Base-by-base conservation (phyloP, 2,888 invertebrate species). In the Seira musarum region DNA sequence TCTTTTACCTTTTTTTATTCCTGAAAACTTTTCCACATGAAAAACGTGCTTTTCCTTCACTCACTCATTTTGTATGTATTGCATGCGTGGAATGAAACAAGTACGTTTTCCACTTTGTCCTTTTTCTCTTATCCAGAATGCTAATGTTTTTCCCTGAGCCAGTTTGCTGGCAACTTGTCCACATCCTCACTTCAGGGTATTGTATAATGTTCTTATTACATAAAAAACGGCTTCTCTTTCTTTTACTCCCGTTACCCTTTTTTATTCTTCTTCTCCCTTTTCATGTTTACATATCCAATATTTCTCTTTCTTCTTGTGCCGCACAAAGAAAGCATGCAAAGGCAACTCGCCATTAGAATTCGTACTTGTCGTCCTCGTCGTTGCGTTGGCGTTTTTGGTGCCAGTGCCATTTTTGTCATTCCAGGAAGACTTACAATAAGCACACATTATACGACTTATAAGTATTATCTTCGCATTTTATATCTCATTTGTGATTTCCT, bases 151-250 rank as follows among this genome's bases (percentile, higher is more conserved):
- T 57, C 15, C 67, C 67, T 72, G 67, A 63, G 66, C 70, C 65
- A 60, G 57, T 77, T 49, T 63, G 19, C 64, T 60, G 46, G 67
- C 72, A 79, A 79, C 63, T 80, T 80, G 73, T 80, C 73, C 78
- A 72, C 78, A 65, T 73, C 65, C 69, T 69, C 73, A 80, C 79
- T 80, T 80, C 60, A 73, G 79, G 79, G 79, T 66, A 73, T 73
- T 80, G 79, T 73, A 80, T 80, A 73, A 80, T 80, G 73, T 69
- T 80, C 79, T 73, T 73, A 80, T 73, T 80, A 73, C 69, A 67
- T 13, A 65, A 78, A 72, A 70, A 72, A 67, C 71, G 71, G 71
- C 77, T 40, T 40, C 40, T 78, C 13, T 40, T n/a, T n/a, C n/a
- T n/a, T n/a, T n/a, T n/a, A n/a, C 77, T 79, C 66, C 72, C 68